Evolutionary conservation across 2,113 vertebrate genomes (phyloP).

Genomic region (Eidolon helvum): DNA sequence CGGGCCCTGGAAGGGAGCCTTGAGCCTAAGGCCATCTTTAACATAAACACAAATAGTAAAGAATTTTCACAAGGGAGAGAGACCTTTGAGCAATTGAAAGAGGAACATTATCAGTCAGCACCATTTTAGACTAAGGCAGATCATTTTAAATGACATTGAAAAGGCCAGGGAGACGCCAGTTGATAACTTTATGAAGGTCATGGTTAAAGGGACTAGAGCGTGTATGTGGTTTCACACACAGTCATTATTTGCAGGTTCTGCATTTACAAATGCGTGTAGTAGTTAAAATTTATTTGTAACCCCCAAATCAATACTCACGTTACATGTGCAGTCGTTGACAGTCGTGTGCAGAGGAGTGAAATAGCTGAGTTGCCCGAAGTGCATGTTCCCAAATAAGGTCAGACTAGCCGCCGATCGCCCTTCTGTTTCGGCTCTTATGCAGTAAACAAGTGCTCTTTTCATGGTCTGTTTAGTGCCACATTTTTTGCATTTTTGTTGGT

Average conservation of each 20-base stretch:
- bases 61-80: neutral
- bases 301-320: neutral
- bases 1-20: neutral
- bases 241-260: neutral
- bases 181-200: neutral
- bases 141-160: neutral
- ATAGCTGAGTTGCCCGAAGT: neutral
- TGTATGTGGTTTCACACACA: neutral
- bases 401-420: neutral
- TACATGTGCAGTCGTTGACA: neutral
- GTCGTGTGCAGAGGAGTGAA: neutral
- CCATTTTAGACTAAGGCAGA: neutral
- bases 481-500: neutral
- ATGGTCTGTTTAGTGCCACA: neutral
- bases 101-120: neutral
- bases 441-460: neutral
- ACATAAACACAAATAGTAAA: neutral
- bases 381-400: neutral
- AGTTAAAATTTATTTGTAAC: neutral
- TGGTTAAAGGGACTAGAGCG: neutral
- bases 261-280: neutral
- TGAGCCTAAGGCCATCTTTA: neutral
- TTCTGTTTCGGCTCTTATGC: neutral
- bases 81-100: neutral
- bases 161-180: neutral